A percentile compares a stretch with the other conserved stretches of the same genome.
Conservation (phyloP, 2,888 invertebrate species). For the Zhuqinia jingwanae region DNA sequence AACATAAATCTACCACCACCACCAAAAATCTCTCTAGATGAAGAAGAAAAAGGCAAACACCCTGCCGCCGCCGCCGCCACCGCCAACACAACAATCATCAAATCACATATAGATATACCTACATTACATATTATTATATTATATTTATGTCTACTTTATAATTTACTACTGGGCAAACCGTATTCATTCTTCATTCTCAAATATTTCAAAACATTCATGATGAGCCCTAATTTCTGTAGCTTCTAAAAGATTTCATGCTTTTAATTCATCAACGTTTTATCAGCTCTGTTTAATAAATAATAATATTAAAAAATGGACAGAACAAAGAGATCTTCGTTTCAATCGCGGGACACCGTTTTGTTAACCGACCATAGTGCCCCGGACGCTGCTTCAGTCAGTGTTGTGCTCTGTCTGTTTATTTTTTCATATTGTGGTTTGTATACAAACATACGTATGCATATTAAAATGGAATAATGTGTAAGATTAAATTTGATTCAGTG, state of each 20-base stretch:
- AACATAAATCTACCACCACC: no score
- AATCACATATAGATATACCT: no score
- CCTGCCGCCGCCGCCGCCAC: constrained; percentile 29
- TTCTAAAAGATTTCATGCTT: constrained; percentile 24
- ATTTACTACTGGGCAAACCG: no score
- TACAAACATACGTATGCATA: no score
- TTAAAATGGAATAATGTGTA: constrained; percentile 13
- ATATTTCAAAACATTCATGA: not conserved
- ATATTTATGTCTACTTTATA: not conserved
- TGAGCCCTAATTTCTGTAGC: constrained; percentile 24
- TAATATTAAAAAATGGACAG: not conserved
- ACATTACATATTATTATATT: not conserved
- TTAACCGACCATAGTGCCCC: not conserved
- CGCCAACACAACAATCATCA: not conserved
- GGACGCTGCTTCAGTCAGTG: not conserved
- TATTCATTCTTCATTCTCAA: constrained; percentile 12
- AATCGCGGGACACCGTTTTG: not conserved
- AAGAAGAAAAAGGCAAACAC: constrained; percentile 32
- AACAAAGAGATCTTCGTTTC: constrained; percentile 3
- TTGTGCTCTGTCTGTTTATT: no score
- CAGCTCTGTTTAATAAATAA: not conserved
- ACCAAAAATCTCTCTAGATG: constrained; percentile 23
- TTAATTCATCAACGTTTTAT: constrained; percentile 18
- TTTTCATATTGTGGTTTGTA: no score
- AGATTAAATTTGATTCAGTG: constrained; percentile 15